Percentiles rank a stretch among this genome's conserved stretches.
Evolutionary conservation across 2,113 vertebrate species (phyloP).

Genomic region (Caracal caracal): DNA sequence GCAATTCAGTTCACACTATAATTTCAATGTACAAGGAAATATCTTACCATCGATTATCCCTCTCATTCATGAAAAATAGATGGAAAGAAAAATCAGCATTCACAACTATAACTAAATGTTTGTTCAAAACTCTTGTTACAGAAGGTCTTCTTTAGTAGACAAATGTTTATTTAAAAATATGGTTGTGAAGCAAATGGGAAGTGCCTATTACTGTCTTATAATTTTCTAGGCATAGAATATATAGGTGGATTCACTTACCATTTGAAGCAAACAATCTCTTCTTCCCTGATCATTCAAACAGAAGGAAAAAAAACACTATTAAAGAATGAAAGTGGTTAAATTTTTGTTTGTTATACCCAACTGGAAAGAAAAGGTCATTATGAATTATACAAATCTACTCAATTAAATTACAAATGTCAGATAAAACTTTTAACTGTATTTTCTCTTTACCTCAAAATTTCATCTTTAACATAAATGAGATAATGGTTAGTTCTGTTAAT

Average conservation of each 20-base stretch:
- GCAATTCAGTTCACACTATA: constrained; percentile 41
- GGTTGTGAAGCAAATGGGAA: neutral
- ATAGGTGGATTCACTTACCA: neutral
- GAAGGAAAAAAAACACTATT: neutral
- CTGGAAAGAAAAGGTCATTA: neutral
- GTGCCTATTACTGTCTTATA: neutral
- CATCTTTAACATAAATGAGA: neutral
- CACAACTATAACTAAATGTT: neutral
- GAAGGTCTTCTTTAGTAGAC: neutral
- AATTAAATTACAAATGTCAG: neutral
- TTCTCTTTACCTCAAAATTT: neutral
- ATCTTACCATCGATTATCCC: neutral
- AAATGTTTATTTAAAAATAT: neutral
- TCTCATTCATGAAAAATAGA: constrained; percentile 23
- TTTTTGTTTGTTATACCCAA: neutral
- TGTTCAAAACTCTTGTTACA: neutral
- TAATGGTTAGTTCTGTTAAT: neutral
- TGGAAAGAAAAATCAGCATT: constrained; percentile 19
- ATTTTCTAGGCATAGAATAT: neutral
- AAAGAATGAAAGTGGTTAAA: neutral
- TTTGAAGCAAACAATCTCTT: neutral
- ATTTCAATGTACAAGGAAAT: constrained; percentile 43
- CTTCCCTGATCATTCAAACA: neutral
- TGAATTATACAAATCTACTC: neutral
- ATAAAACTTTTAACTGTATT: neutral